phyloP scores from a whole-genome alignment of 2,113 vertebrate genomes.

The Synchiropus splendidus region DNA sequence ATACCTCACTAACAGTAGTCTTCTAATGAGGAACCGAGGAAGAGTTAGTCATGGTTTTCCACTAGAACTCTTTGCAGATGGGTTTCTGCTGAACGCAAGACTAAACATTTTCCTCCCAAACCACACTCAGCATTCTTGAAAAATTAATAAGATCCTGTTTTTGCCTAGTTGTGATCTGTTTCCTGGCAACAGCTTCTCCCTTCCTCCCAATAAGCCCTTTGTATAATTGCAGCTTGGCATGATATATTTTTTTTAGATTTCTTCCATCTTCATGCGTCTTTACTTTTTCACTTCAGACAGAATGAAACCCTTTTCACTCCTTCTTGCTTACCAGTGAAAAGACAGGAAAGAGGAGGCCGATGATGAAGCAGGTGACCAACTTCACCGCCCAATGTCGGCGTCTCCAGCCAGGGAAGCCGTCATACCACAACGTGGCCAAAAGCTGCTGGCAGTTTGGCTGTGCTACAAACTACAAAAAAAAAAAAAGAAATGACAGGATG shows the following conservation, averaged over 20 bases:
- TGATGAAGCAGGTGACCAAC: conserved; percentile 90
- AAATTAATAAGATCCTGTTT: too few species aligned
- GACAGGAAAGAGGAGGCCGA: conserved; percentile 86
- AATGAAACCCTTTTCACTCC: background rate
- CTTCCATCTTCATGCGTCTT: background rate
- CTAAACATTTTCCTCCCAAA: too few species aligned
- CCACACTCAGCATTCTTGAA: too few species aligned
- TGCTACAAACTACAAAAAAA: conserved; percentile 80
- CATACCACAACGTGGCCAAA: conserved; percentile 92
- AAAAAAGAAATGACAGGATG: background rate
- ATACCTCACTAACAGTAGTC: too few species aligned
- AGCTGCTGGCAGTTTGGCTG: conserved; percentile 98
- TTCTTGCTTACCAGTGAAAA: conserved; percentile 69
- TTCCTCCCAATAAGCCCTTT: background rate
- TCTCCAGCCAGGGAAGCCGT: conserved; percentile 94
- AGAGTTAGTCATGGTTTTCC: too few species aligned
- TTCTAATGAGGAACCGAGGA: too few species aligned
- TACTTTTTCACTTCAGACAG: too few species aligned
- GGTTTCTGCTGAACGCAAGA: too few species aligned
- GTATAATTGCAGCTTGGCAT: conserved; percentile 3
- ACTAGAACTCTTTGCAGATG: too few species aligned
- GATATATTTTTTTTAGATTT: too few species aligned
- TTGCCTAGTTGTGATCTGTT: background rate
- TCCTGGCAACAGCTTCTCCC: background rate
- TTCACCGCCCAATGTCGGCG: conserved; percentile 93